phyloP scores from a whole-genome alignment of 2,797 vertebrate species.

The Esox masquinongy region DNA sequence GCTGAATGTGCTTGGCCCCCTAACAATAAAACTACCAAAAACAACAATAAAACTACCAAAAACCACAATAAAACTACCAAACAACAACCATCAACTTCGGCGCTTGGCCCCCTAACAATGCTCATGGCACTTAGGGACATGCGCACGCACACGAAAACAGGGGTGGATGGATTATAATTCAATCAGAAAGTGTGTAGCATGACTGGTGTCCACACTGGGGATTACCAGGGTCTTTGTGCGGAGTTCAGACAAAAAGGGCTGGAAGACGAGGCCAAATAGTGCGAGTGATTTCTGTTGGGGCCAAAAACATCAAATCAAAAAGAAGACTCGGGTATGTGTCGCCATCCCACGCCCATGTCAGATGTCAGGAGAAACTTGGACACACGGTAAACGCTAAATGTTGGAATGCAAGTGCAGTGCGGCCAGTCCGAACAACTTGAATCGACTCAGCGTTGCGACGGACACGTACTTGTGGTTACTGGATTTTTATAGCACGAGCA shows the following conservation, averaged over 20 bases:
- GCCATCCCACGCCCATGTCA: conserved; percentile 3
- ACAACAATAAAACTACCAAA: too few relatives aligned
- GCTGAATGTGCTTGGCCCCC: too few relatives aligned
- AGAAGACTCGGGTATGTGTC: background rate
- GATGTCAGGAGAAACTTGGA: conserved; percentile 25
- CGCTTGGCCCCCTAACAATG: too few relatives aligned
- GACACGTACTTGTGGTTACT: background rate
- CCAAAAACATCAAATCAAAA: background rate
- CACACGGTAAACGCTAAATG: conserved; percentile 16
- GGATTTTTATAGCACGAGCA: background rate
- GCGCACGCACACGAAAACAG: background rate
- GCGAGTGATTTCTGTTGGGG: conserved; percentile 16
- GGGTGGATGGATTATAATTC: conserved; percentile 15
- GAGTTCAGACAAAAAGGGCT: conserved; percentile 29
- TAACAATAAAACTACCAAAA: too few relatives aligned
- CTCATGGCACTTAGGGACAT: background rate
- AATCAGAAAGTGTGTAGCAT: conserved; percentile 20
- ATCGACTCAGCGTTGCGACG: conserved; percentile 7
- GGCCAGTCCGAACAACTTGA: background rate
- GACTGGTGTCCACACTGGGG: conserved; percentile 27
- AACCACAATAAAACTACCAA: too few relatives aligned
- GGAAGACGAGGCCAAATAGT: conserved; percentile 15
- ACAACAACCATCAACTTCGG: too few relatives aligned
- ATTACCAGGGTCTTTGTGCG: conserved; percentile 21
- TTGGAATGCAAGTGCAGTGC: background rate